Evolutionary conservation across 2,888 invertebrate species (phyloP).

Genomic region (Oxytorus armatus): DNA sequence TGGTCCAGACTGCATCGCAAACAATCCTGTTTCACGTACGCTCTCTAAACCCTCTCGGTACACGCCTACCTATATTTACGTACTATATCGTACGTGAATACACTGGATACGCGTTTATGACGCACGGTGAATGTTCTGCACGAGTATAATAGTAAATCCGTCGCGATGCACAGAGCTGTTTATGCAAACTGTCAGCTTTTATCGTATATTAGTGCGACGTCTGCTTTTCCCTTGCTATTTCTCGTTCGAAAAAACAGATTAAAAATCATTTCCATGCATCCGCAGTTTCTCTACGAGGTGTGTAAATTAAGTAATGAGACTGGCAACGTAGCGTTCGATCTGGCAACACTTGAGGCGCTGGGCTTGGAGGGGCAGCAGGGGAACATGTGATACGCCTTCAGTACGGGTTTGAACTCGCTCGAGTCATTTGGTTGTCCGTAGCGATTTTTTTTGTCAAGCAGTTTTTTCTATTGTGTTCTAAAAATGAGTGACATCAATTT

Average conservation of each 20-base stretch:
- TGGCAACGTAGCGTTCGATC: too few species aligned
- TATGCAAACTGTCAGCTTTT: constrained; percentile 66
- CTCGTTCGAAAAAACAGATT: constrained; percentile 72
- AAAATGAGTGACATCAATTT: too few species aligned
- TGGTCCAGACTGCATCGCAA: constrained; percentile 68
- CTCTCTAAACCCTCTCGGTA: constrained; percentile 36
- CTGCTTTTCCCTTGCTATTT: constrained; percentile 10
- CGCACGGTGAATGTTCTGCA: constrained; percentile 64
- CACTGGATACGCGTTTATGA: constrained; percentile 63
- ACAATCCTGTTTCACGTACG: constrained; percentile 51
- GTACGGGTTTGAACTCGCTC: too few species aligned
- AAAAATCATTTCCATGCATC: constrained; percentile 80
- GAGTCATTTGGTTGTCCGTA: too few species aligned
- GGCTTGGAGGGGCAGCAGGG: too few species aligned
- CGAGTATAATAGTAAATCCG: constrained; percentile 64
- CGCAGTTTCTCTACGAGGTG: too few species aligned
- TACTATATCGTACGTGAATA: constrained; percentile 30
- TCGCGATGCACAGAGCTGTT: constrained; percentile 66
- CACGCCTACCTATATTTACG: constrained; percentile 37
- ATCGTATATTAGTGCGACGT: neutral
- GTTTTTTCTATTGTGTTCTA: too few species aligned
- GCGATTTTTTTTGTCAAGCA: too few species aligned
- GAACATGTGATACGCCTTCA: too few species aligned
- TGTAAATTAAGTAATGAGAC: too few species aligned
- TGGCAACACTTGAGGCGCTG: too few species aligned